Evolutionary conservation across 2,797 vertebrate species (phyloP).

Genomic region (Sarcophilus harrisii): DNA sequence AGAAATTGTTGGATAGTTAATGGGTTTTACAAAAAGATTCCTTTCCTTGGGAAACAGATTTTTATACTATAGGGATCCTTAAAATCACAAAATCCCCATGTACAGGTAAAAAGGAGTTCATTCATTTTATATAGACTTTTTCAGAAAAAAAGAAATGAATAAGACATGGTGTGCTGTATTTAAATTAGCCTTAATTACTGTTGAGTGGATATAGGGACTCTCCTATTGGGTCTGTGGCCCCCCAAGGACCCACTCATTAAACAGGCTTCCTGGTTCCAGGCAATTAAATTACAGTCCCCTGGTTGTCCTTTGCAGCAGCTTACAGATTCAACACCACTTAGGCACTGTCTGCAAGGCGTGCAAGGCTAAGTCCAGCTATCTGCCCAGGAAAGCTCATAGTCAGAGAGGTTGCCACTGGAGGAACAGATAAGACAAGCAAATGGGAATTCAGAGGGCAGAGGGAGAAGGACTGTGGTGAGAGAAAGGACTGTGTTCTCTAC

Average conservation of each 20-base stretch:
- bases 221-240: background rate
- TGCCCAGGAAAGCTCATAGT: background rate
- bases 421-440: background rate
- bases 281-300: background rate
- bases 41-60: background rate
- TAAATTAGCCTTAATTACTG: background rate
- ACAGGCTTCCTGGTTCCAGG: background rate
- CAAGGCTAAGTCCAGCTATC: background rate
- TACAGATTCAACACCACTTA: background rate
- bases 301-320: background rate
- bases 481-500: background rate
- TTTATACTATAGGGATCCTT: background rate
- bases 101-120: background rate
- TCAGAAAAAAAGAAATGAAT: background rate
- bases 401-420: background rate
- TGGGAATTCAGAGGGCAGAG: background rate
- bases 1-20: background rate
- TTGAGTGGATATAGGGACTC: background rate
- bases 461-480: background rate
- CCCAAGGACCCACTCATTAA: background rate
- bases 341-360: background rate
- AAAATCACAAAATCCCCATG: background rate
- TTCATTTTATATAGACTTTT: background rate
- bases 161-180: background rate
- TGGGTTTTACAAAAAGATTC: background rate